Percentiles rank a stretch among this genome's conserved stretches.
These are phyloP conservation scores for Sciurus niger DNA, from an alignment of 2,113 vertebrate species.

Conservation along the genomic window DNA sequence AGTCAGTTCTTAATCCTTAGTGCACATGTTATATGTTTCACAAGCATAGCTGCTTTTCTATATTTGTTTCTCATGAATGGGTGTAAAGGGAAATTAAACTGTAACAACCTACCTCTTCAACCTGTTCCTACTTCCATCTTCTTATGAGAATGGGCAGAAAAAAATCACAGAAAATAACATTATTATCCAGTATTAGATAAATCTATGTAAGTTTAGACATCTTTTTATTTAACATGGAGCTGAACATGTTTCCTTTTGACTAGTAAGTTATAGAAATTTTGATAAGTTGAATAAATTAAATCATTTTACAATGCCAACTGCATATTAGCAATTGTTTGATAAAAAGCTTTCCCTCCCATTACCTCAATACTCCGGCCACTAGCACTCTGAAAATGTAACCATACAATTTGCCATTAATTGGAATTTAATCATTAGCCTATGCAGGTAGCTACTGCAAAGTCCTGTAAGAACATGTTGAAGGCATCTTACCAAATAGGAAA, in stretches of 20 bases:
- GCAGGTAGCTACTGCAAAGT: not conserved
- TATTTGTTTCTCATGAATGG: slow-evolving; percentile 18
- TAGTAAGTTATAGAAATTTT: not conserved
- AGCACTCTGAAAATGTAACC: slow-evolving; percentile 27
- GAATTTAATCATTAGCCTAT: slow-evolving; percentile 26
- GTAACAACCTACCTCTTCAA: not conserved
- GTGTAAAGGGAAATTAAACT: slow-evolving; percentile 42
- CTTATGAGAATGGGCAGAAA: not conserved
- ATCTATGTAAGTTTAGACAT: not conserved
- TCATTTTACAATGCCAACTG: slow-evolving; percentile 16
- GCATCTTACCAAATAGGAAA: not conserved
- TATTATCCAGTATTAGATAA: not conserved
- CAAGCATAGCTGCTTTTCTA: not conserved
- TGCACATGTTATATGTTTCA: not conserved
- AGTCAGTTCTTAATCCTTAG: not conserved
- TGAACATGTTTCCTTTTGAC: slow-evolving; percentile 8
- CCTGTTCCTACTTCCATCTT: not conserved
- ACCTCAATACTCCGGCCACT: slow-evolving; percentile 43
- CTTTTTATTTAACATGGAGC: not conserved
- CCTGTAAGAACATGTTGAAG: not conserved
- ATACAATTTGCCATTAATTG: not conserved
- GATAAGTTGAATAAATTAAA: slow-evolving; percentile 58
- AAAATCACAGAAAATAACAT: not conserved
- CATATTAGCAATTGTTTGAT: slow-evolving; percentile 28
- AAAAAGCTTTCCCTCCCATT: slow-evolving; percentile 23